phyloP scores from a whole-genome alignment of 2,797 vertebrate species.

The Prionace glauca region DNA sequence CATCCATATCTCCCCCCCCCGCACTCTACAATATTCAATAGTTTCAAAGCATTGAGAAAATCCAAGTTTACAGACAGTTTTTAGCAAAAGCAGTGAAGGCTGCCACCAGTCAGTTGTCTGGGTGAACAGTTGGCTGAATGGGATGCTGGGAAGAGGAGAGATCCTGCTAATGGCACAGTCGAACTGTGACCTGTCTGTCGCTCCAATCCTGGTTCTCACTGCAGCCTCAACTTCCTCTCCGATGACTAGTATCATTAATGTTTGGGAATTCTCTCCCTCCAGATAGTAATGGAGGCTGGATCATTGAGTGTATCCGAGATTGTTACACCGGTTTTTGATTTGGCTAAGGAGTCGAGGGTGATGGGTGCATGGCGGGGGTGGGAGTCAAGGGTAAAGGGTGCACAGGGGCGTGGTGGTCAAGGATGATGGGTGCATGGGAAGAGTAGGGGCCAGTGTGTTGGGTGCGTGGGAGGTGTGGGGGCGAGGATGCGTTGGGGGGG shows the following conservation, averaged over 20 bases:
- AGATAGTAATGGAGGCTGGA: too few species aligned
- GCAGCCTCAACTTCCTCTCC: not conserved
- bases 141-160: not conserved
- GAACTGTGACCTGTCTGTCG: not conserved
- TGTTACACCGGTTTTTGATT: not conserved
- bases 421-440: too few species aligned
- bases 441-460: too few species aligned
- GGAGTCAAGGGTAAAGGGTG: not conserved
- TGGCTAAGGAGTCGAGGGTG: not conserved
- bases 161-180: not conserved
- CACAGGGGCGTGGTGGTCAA: too few species aligned
- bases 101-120: not conserved
- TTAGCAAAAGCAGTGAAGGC: not conserved
- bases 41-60: not conserved
- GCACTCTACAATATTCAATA: not conserved
- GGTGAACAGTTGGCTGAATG: not conserved
- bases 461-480: too few species aligned
- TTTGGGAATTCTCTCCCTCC: too few species aligned
- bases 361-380: too few species aligned
- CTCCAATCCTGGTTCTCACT: too few species aligned
- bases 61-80: not conserved
- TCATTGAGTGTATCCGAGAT: not conserved
- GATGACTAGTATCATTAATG: not conserved
- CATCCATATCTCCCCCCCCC: too few species aligned
- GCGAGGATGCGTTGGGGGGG: too few species aligned